A percentile compares a stretch with the other conserved stretches of the same genome.
phyloP scores from a whole-genome alignment of 2,888 invertebrate species.

The Trichogramma evanescens region DNA sequence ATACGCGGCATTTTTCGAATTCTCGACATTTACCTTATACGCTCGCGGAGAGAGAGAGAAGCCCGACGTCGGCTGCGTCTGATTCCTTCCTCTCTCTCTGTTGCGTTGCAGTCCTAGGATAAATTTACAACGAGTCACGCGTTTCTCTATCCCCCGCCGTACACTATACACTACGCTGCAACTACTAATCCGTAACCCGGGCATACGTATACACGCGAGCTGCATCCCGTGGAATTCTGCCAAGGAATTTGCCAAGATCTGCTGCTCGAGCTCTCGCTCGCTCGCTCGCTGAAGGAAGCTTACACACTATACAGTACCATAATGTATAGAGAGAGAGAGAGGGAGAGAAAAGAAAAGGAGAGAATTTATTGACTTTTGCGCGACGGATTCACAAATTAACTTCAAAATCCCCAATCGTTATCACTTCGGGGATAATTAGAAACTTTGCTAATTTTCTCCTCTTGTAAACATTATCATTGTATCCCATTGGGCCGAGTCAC shows the following conservation, averaged over 20 bases:
- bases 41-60: no score
- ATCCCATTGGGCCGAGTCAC: neutral
- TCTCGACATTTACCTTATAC: no score
- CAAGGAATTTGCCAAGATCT: constrained; percentile 7
- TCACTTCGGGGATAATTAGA: constrained; percentile 23
- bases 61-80: no score
- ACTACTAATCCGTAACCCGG: constrained; percentile 15
- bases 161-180: neutral
- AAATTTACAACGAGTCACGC: no score
- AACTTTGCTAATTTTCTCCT: constrained; percentile 22
- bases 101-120: no score
- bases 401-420: constrained; percentile 21
- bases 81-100: no score
- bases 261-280: neutral
- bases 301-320: no score
- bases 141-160: no score
- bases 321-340: no score
- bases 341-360: neutral
- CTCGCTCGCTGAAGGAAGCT: neutral
- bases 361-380: constrained; percentile 19
- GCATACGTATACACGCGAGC: neutral
- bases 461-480: constrained; percentile 24
- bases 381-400: constrained; percentile 21
- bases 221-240: constrained; percentile 7
- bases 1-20: no score